phyloP scores from a whole-genome alignment of 2,888 invertebrate genomes.

The Drosophila hamatofila region DNA sequence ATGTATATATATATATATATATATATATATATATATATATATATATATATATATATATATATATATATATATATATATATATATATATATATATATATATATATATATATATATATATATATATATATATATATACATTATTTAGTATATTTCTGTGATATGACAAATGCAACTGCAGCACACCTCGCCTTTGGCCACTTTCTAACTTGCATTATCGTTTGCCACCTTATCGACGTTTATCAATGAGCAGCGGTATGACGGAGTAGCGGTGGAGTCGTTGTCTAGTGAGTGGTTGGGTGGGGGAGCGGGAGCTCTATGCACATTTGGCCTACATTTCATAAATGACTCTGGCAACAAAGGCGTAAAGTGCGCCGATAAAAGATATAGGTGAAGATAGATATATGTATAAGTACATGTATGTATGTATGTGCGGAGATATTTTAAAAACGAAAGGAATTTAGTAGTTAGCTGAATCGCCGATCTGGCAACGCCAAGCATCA shows the following conservation, averaged over 20 bases:
- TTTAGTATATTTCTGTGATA: not conserved
- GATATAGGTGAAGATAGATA: conserved; percentile 22
- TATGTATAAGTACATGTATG: not conserved
- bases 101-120: not conserved
- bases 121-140: not conserved
- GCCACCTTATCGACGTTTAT: conserved; percentile 56
- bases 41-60: not conserved
- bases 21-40: not conserved
- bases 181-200: not conserved
- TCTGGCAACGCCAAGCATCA: conserved; percentile 2
- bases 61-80: not conserved
- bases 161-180: not conserved
- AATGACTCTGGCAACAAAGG: conserved; percentile 36
- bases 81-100: not conserved
- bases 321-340: conserved; percentile 71
- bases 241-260: conserved; percentile 23
- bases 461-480: not conserved
- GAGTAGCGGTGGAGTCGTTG: not conserved
- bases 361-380: conserved; percentile 26
- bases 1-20: not conserved
- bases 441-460: conserved; percentile 12
- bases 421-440: not conserved
- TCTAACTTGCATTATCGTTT: conserved; percentile 32
- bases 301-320: conserved; percentile 40
- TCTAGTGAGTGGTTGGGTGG: not conserved